These are phyloP conservation scores for Lottia scabra DNA, from an alignment of 2,888 invertebrate species.

Conservation along the genomic window DNA sequence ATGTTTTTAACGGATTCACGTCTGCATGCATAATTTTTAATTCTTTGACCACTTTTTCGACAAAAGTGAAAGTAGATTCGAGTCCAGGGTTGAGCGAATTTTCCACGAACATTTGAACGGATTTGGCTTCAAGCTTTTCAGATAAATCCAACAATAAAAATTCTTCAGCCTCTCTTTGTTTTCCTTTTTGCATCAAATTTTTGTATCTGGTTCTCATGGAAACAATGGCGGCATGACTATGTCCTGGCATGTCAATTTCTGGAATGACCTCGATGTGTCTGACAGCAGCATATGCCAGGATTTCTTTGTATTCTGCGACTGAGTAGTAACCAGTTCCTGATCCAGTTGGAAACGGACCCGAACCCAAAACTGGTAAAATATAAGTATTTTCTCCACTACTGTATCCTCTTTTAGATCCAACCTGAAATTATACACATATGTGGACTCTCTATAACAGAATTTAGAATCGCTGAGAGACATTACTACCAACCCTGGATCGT, in stretches of 20 bases:
- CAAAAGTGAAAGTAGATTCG: conserved; percentile 58
- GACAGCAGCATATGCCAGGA: conserved; percentile 48
- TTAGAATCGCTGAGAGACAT: too few species aligned
- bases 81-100: conserved; percentile 65
- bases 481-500: too few species aligned
- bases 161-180: conserved; percentile 22
- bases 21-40: conserved; percentile 51
- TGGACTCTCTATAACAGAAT: neutral
- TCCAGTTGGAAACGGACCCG: conserved; percentile 37
- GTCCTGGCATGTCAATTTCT: conserved; percentile 64
- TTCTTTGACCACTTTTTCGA: conserved; percentile 55
- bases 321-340: conserved; percentile 54
- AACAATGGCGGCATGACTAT: conserved; percentile 59
- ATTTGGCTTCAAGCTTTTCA: conserved; percentile 36
- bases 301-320: conserved; percentile 40
- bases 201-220: conserved; percentile 56
- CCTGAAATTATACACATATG: conserved; percentile 36
- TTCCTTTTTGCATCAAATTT: conserved; percentile 33
- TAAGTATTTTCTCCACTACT: conserved; percentile 43
- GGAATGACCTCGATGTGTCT: conserved; percentile 63
- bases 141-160: conserved; percentile 42
- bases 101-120: conserved; percentile 62
- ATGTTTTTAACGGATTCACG: conserved; percentile 46
- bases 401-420: conserved; percentile 55
- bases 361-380: conserved; percentile 54